phyloP scores from a whole-genome alignment of 2,888 invertebrate genomes.

The Diaphora mendica region DNA sequence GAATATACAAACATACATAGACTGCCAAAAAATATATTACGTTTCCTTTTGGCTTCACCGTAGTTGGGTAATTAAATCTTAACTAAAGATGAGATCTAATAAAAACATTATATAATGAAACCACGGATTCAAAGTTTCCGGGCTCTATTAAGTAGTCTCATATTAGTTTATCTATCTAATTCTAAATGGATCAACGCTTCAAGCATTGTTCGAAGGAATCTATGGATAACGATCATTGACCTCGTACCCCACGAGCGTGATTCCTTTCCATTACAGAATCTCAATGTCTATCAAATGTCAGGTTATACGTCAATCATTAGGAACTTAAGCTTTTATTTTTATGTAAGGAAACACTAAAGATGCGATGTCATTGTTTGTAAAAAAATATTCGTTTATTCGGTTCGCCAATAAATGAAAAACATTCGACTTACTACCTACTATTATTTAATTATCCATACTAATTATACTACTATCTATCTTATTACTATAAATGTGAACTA shows the following conservation, averaged over 20 bases:
- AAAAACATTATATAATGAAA: not conserved
- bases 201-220: conserved; percentile 2
- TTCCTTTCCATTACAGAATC: conserved; percentile 26
- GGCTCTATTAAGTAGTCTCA: not conserved
- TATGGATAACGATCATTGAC: conserved; percentile 27
- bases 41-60: no score
- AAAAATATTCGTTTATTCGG: no score
- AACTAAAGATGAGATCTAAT: not conserved
- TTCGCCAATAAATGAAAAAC: no score
- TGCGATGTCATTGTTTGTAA: no score
- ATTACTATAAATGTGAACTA: no score
- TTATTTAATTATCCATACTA: no score
- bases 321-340: conserved; percentile 13
- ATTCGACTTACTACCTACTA: no score
- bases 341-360: no score
- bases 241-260: conserved; percentile 29
- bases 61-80: not conserved
- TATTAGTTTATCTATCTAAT: conserved; percentile 7
- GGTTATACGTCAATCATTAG: conserved; percentile 31
- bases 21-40: no score
- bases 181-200: conserved; percentile 11
- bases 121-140: not conserved
- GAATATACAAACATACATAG: no score
- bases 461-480: no score
- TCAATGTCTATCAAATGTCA: conserved; percentile 36